Evolutionary conservation across 2,113 vertebrate species (phyloP), one percentile per base, ranked within the genome.

Genomic region (Sialia sialis): DNA sequence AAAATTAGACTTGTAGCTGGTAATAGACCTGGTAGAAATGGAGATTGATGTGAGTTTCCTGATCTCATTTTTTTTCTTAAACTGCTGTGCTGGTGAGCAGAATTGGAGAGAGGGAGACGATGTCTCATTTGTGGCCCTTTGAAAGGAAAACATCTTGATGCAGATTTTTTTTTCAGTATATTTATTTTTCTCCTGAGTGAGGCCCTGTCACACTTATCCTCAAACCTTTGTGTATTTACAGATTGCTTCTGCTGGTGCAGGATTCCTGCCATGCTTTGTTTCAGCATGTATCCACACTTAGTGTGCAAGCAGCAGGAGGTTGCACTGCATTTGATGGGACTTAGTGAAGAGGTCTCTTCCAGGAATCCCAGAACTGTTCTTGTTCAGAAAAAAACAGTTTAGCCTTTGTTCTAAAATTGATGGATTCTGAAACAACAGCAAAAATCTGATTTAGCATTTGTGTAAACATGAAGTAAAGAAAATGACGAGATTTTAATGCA

Each of bases 41-140:
- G 79, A 94, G 79, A 91, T 64, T 56, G 87, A 66, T 90, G 81
- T 0, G 8, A 89, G 27, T 87, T 80, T 93, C 89, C 89, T 88
- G 54, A 68, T 83, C 20, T 75, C 8, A 59, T 94, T 87, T 89
- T 93, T 86, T 93, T 86, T 21, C 80, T 86, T 77, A 54, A 93
- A 62, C 64, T 72, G 5, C 72, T 84, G 36, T 67, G 48, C 87
- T 87, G 10, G 56, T 83, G 39, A 62, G 64, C 49, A 55, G 83
- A 78, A 63, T 16, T 41, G 66, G 51, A 82, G 46, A 78, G 67
- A 25, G 48, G 62, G 39, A 72, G 58, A 64, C 4, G 6, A 46
- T 63, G 39, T 64, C 87, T 84, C 30, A 25, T 84, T 94, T 84
- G 48, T 46, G 44, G 39, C 54, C 29, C 29, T 94, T 94, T 54